These are phyloP conservation scores for Sander lucioperca DNA, from an alignment of 2,113 vertebrate species.

Conservation along the genomic window DNA sequence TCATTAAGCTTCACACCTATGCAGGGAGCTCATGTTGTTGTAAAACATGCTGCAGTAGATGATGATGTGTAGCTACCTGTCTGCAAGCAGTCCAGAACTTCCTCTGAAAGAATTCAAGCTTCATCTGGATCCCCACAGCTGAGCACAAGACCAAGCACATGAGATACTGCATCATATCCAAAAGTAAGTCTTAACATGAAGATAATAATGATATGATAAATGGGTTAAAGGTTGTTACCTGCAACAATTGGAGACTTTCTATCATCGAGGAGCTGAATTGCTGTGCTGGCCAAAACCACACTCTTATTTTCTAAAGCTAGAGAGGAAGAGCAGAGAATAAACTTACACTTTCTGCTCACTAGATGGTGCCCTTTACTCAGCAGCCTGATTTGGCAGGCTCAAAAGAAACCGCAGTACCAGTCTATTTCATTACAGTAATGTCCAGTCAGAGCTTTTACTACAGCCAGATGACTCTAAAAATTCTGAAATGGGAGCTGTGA, in stretches of 20 bases:
- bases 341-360: slow-evolving; percentile 44
- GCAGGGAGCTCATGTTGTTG: neutral
- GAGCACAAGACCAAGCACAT: neutral
- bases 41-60: neutral
- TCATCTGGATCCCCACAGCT: slow-evolving; percentile 99
- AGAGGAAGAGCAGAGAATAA: slow-evolving; percentile 19
- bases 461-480: slow-evolving; percentile 36
- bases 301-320: slow-evolving; percentile 91
- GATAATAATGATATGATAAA: neutral
- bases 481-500: slow-evolving; percentile 37
- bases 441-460: slow-evolving; percentile 31
- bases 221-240: slow-evolving; percentile 80
- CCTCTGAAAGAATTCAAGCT: slow-evolving; percentile 98
- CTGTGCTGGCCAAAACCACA: slow-evolving; percentile 96
- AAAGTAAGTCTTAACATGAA: neutral
- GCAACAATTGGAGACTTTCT: slow-evolving; percentile 96
- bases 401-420: slow-evolving; percentile 21
- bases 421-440: slow-evolving; percentile 48
- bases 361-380: slow-evolving; percentile 62
- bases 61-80: slow-evolving; percentile 86
- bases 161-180: neutral
- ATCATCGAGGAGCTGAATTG: slow-evolving; percentile 95
- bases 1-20: neutral
- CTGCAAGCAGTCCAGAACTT: slow-evolving; percentile 99
- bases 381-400: neutral